A percentile compares a stretch with the other conserved stretches of the same genome.
Evolutionary conservation across 2,113 vertebrate genomes (phyloP).

Genomic region (Isichthys henryi): DNA sequence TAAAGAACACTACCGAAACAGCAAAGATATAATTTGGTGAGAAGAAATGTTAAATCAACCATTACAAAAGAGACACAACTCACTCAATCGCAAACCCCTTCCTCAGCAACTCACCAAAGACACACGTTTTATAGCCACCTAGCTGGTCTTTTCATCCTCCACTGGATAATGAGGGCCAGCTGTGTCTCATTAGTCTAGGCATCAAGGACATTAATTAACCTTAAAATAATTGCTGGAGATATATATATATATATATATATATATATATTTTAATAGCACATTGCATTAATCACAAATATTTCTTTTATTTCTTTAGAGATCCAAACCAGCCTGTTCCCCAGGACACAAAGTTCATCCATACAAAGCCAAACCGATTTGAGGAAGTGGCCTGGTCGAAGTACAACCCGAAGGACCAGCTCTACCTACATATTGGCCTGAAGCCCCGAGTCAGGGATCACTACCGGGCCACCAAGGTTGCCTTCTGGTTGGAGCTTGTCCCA

Average conservation of each 20-base stretch:
- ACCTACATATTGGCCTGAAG: slow-evolving; percentile 90
- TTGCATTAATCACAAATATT: not conserved
- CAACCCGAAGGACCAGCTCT: slow-evolving; percentile 91
- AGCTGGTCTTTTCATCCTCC: not conserved
- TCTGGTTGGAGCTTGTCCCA: slow-evolving; percentile 90
- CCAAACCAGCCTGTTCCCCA: slow-evolving; percentile 94
- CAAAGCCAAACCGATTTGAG: slow-evolving; percentile 92
- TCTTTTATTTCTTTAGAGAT: slow-evolving; percentile 61
- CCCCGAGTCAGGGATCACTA: slow-evolving; percentile 90
- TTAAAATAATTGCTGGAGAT: not conserved
- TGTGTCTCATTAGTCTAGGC: not conserved
- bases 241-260: too few relatives aligned
- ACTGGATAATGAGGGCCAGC: not conserved
- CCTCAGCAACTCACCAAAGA: not conserved
- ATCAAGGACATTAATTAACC: not conserved
- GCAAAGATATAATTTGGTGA: not conserved
- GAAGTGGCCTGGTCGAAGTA: slow-evolving; percentile 97
- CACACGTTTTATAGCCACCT: not conserved
- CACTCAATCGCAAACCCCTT: not conserved
- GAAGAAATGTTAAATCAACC: not conserved
- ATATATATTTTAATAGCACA: too few relatives aligned
- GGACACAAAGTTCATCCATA: slow-evolving; percentile 96
- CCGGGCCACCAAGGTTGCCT: slow-evolving; percentile 90
- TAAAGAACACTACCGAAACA: not conserved
- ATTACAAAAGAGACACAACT: not conserved